Evolutionary conservation across 2,888 invertebrate genomes (phyloP), one percentile per base, ranked within the genome.

Genomic region (Hirudinaria manillensis): DNA sequence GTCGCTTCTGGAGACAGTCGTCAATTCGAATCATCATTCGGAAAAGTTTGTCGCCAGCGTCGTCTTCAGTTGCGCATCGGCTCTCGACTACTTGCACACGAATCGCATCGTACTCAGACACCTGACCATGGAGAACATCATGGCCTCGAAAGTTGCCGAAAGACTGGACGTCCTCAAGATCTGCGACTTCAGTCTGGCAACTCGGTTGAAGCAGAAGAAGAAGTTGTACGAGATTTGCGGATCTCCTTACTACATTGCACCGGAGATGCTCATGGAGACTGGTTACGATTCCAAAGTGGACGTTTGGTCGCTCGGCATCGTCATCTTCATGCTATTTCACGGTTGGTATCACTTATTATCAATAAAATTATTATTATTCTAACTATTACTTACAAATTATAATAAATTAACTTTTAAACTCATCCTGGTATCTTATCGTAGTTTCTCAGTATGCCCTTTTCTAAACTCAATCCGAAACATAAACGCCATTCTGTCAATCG

Each of bases 141-240:
- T 73, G 61, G 55, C 45, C 21, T 56, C 56, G 21, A 73, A 56
- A 6, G 36, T 36, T 0, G 32, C 55, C 19, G 32, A 56, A 13
- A 55, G 73, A 27, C 27, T 73, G 38, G 45, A 56, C 21, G 19
- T 32, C 3, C 36, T 65, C 38, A 61, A 65, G 36, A 27, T 73
- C n/a, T 73, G 73, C 65, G 73, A 73, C 34, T 73, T 73, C 21
- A 61, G 73, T 29, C 65, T 73, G 32, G 61, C 73, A 1, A 73
- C 56, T n/a, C 56, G 55, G 45, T 61, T 73, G 24, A 73, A 56
- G 21, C 32, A 34, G n/a, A 36, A 45, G 32, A 73, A 45, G n/a
- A 61, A 36, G 32, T 21, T 73, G 36, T 65, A 34, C 36, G 21
- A 32, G n/a, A 65, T 73, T 2, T 73, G 73, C 34, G 73, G 73